Evolutionary conservation across 1,140 invertebrate species (phyloP).

Genomic region (Drosophila tsacasi): DNA sequence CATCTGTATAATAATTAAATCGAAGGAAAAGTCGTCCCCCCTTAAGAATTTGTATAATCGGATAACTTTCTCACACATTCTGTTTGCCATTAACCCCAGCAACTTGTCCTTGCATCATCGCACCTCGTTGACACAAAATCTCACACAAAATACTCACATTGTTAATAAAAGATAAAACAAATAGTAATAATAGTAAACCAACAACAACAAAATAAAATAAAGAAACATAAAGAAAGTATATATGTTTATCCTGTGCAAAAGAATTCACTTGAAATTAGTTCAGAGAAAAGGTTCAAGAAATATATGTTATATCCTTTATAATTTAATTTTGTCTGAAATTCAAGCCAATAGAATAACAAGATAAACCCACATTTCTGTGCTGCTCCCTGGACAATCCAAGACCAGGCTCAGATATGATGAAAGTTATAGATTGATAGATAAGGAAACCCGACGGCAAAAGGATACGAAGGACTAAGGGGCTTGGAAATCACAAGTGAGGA

Average conservation of each 20-base stretch:
- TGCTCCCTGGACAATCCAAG: conserved; percentile 9
- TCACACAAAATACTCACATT: neutral
- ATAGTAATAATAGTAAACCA: neutral
- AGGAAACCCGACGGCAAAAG: conserved; percentile 7
- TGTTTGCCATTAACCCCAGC: no score
- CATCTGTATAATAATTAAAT: neutral
- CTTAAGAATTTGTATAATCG: neutral
- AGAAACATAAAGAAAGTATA: neutral
- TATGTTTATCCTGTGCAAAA: neutral
- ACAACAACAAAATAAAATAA: neutral
- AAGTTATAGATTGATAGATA: conserved; percentile 35
- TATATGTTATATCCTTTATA: neutral
- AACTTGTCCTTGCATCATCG: neutral
- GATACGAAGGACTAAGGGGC: conserved; percentile 12
- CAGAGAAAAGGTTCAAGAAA: neutral
- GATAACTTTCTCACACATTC: neutral
- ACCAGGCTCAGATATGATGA: conserved; percentile 10
- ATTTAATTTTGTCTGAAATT: neutral
- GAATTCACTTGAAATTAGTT: neutral
- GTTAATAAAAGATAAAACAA: neutral
- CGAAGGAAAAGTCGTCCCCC: no score
- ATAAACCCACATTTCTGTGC: neutral
- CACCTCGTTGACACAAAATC: neutral
- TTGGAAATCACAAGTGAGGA: conserved; percentile 25
- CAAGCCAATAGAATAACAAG: neutral